Evolutionary conservation across 2,113 vertebrate genomes (phyloP).

Genomic region (Psammodynastes pulverulentus): DNA sequence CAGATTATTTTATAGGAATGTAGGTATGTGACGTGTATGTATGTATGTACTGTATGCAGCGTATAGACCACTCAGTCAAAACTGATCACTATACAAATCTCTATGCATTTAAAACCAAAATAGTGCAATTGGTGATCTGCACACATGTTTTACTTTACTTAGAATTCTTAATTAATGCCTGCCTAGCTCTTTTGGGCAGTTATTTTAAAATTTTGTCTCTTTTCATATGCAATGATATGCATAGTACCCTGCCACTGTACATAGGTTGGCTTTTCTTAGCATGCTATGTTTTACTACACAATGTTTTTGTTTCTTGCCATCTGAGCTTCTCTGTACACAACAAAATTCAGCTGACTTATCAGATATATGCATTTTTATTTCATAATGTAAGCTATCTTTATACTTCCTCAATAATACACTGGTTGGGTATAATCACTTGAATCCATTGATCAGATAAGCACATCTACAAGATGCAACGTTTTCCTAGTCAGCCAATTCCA

Average conservation of each 20-base stretch:
- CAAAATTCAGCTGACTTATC: constrained; percentile 40
- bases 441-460: constrained; percentile 39
- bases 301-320: constrained; percentile 1
- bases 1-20: too few species aligned
- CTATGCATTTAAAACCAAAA: neutral
- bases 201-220: neutral
- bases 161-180: neutral
- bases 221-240: neutral
- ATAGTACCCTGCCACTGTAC: neutral
- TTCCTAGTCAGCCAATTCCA: constrained; percentile 50
- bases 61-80: too few species aligned
- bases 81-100: neutral
- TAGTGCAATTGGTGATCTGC: neutral
- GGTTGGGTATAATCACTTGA: constrained; percentile 27
- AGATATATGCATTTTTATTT: constrained; percentile 51
- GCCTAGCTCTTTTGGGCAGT: neutral
- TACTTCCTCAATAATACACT: constrained; percentile 47
- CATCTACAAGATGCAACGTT: constrained; percentile 54
- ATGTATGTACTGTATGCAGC: too few species aligned
- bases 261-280: neutral
- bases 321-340: constrained; percentile 14
- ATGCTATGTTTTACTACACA: constrained; percentile 29
- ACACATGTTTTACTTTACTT: neutral
- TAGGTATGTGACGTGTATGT: too few species aligned
- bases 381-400: constrained; percentile 46